These are phyloP conservation scores for Porites rus DNA, from an alignment of 92 coral and sea anemone genomes.

Conservation along the genomic window DNA sequence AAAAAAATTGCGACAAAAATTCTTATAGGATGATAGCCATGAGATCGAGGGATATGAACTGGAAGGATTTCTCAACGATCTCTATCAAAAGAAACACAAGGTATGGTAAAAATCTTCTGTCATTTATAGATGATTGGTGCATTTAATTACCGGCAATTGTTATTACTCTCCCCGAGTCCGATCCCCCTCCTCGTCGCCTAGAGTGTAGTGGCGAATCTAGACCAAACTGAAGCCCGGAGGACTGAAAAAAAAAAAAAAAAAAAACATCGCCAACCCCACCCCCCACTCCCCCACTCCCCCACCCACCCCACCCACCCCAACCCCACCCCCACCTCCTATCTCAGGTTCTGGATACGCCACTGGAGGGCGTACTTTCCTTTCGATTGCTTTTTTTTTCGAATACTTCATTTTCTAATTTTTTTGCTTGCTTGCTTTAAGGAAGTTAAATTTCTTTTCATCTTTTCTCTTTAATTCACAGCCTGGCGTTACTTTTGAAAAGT, in stretches of 20 bases:
- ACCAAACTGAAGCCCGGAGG: too few species aligned
- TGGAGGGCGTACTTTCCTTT: too few species aligned
- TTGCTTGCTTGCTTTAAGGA: background rate
- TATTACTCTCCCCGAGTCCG: background rate
- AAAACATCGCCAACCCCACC: too few species aligned
- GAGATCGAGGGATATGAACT: slow-evolving; percentile 54
- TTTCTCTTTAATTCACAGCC: slow-evolving; percentile 3
- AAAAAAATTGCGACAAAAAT: too few species aligned
- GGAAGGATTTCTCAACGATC: slow-evolving; percentile 46
- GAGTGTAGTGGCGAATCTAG: background rate
- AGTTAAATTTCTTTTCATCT: background rate
- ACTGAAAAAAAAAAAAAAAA: too few species aligned
- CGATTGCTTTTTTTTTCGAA: too few species aligned
- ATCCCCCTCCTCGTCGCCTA: background rate
- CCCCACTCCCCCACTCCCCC: too few species aligned
- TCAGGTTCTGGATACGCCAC: too few species aligned
- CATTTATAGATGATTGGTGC: background rate
- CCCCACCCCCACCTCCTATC: too few species aligned
- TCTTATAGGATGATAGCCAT: slow-evolving; percentile 31
- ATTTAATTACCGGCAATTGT: too few species aligned
- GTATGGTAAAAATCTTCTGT: background rate
- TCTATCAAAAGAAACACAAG: slow-evolving; percentile 31
- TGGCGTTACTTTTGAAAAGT: slow-evolving; percentile 29
- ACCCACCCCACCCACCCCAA: too few species aligned
- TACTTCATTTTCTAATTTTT: background rate